Conservation (phyloP, 2,797 vertebrate species). For the Acrossocheilus fasciatus region DNA sequence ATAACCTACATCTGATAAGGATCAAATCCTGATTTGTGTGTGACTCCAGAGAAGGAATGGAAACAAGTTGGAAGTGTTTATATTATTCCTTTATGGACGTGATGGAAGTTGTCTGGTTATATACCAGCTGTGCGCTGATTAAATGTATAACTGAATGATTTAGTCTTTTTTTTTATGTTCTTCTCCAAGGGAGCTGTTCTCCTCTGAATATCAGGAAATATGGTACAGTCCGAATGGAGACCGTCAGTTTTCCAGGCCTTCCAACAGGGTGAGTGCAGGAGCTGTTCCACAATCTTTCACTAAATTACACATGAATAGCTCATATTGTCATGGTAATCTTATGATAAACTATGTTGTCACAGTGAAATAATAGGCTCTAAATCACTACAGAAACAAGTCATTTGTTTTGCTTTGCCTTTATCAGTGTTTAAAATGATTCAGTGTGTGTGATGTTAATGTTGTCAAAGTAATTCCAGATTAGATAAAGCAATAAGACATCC, state of each 20-base stretch:
- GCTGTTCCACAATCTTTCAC: constrained; percentile 45
- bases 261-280: constrained; percentile 79
- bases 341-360: constrained; percentile 7
- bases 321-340: constrained; percentile 21
- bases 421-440: background rate
- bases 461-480: background rate
- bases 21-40: constrained; percentile 24
- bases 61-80: constrained; percentile 39
- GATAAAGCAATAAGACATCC: background rate
- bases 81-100: constrained; percentile 2
- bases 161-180: constrained; percentile 29
- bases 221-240: constrained; percentile 83
- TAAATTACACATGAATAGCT: constrained; percentile 4
- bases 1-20: constrained; percentile 6
- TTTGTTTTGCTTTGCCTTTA: background rate
- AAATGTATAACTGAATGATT: constrained; percentile 13
- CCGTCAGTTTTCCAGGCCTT: constrained; percentile 76
- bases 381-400: background rate
- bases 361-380: background rate
- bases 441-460: background rate
- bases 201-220: constrained; percentile 89
- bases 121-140: constrained; percentile 25
- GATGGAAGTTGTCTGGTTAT: constrained; percentile 3
- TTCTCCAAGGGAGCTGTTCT: constrained; percentile 85
- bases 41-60: constrained; percentile 11